These are phyloP conservation scores for Brienomyrus longianalis DNA, from an alignment of 2,113 vertebrate species.

Conservation along the genomic window DNA sequence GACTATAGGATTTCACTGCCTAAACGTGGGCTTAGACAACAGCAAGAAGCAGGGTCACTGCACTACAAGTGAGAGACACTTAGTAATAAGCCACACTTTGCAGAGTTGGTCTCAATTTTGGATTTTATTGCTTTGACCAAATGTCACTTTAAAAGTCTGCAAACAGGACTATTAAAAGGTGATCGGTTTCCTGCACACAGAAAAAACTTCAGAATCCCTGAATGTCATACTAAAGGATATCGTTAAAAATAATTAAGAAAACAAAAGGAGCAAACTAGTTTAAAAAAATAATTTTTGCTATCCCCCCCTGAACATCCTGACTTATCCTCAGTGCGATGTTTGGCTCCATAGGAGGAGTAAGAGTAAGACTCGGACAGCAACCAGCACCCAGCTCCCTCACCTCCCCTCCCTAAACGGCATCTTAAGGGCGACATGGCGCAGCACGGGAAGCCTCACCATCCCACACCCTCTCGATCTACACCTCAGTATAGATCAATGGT, in stretches of 20 bases:
- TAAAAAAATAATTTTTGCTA: constrained; percentile 53
- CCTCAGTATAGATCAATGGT: not conserved
- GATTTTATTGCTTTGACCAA: constrained; percentile 35
- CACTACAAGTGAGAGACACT: not conserved
- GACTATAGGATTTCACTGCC: not conserved
- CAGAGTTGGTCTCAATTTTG: not conserved
- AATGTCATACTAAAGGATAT: constrained; percentile 41
- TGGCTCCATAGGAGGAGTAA: constrained; percentile 24
- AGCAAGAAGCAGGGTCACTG: not conserved
- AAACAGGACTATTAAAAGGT: constrained; percentile 27
- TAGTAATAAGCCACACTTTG: not conserved
- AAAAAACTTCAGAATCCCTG: constrained; percentile 21
- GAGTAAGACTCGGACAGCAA: constrained; percentile 34
- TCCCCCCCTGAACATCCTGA: constrained; percentile 33
- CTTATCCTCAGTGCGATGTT: constrained; percentile 37
- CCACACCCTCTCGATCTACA: not conserved
- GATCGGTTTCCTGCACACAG: constrained; percentile 8
- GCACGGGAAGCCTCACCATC: constrained; percentile 32
- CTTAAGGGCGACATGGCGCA: constrained; percentile 22
- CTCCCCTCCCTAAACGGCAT: constrained; percentile 1
- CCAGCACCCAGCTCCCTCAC: constrained; percentile 23
- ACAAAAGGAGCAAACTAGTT: constrained; percentile 37
- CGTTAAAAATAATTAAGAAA: constrained; percentile 38
- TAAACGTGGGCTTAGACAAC: not conserved
- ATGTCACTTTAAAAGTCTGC: constrained; percentile 27